Conservation (phyloP, 2,797 vertebrate species). For the Pachyuromys duprasi region DNA sequence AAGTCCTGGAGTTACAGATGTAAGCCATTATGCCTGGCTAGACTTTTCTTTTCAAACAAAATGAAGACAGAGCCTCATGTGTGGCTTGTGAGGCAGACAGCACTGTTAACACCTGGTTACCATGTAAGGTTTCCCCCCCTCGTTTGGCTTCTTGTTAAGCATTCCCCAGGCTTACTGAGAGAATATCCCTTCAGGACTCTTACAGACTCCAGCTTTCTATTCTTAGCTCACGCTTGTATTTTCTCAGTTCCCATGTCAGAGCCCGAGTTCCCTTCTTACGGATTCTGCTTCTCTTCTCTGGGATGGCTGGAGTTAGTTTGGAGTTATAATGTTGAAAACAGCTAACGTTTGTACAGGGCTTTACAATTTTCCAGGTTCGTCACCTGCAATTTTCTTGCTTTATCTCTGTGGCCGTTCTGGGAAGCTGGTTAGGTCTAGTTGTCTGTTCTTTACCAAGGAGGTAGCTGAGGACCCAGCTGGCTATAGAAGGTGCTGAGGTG, state of each 20-base stretch:
- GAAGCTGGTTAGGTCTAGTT: background rate
- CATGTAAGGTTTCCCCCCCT: background rate
- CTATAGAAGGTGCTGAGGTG: background rate
- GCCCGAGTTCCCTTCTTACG: background rate
- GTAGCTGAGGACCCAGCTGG: background rate
- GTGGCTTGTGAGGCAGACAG: background rate
- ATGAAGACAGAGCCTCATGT: background rate
- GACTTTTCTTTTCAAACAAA: background rate
- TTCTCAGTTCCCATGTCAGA: slow-evolving; percentile 46
- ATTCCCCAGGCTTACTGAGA: slow-evolving; percentile 25
- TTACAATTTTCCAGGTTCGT: slow-evolving; percentile 13
- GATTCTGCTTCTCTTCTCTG: slow-evolving; percentile 42
- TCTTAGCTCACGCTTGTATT: slow-evolving; percentile 50
- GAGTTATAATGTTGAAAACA: slow-evolving; percentile 31
- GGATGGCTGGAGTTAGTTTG: slow-evolving; percentile 53
- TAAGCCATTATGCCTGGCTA: background rate
- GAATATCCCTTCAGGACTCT: slow-evolving; percentile 42
- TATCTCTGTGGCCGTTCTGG: slow-evolving; percentile 21
- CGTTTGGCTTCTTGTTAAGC: slow-evolving; percentile 43
- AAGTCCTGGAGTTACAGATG: background rate
- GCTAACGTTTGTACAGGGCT: slow-evolving; percentile 28
- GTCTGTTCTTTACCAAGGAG: background rate
- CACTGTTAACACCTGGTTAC: slow-evolving; percentile 29
- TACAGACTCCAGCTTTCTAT: slow-evolving; percentile 31
- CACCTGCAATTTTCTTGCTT: slow-evolving; percentile 6